These are phyloP conservation scores for Acinonyx jubatus DNA, from an alignment of 2,113 vertebrate genomes.

Conservation along the genomic window DNA sequence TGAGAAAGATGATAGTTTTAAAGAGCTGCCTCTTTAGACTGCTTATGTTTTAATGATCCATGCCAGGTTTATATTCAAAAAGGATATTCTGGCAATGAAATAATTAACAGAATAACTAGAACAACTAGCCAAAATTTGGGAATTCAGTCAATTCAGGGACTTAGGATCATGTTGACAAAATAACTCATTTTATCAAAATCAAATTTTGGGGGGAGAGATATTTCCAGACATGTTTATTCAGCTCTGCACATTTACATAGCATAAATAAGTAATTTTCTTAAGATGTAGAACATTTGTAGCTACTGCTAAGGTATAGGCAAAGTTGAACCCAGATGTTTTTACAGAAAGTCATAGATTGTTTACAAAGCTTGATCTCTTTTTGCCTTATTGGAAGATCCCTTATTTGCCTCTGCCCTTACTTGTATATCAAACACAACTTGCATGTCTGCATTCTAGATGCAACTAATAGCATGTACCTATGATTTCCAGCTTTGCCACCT, in stretches of 20 bases:
- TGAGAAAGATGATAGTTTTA: neutral
- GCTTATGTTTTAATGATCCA: neutral
- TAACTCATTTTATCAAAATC: neutral
- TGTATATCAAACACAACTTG: neutral
- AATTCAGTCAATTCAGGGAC: neutral
- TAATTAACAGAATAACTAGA: conserved; percentile 16
- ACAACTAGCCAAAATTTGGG: neutral
- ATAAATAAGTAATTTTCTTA: neutral
- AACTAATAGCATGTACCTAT: neutral
- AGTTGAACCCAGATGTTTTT: neutral
- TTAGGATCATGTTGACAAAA: neutral
- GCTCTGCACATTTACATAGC: neutral
- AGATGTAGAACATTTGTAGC: neutral
- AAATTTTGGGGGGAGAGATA: neutral
- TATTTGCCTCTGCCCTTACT: neutral
- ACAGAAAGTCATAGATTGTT: neutral
- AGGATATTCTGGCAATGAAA: neutral
- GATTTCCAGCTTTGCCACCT: neutral
- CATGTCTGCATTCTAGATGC: neutral
- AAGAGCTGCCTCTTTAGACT: neutral
- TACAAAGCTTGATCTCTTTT: neutral
- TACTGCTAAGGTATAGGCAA: neutral
- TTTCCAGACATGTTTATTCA: neutral
- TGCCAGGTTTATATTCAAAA: neutral
- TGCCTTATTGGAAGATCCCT: neutral